Percentiles rank a stretch among this genome's conserved stretches.
Conservation (phyloP, 2,797 vertebrate genomes). For the Smutsia temminckii region DNA sequence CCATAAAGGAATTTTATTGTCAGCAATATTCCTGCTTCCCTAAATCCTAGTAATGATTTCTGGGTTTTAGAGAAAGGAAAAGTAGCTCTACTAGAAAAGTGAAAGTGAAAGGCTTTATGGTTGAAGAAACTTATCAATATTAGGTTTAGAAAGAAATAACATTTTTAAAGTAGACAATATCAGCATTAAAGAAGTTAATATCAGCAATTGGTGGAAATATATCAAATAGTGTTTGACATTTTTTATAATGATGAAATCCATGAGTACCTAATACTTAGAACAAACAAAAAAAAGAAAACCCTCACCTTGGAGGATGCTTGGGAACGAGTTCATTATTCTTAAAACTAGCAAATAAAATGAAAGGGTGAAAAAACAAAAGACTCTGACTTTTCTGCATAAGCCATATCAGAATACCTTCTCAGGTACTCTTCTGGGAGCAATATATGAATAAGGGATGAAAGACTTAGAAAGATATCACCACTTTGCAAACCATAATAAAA, state of each 20-base stretch:
- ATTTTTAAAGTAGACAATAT: background rate
- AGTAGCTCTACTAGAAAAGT: background rate
- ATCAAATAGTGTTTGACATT: background rate
- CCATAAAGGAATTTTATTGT: slow-evolving; percentile 6
- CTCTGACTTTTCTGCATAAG: background rate
- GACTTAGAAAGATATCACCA: background rate
- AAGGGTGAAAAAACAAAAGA: background rate
- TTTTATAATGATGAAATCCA: slow-evolving; percentile 25
- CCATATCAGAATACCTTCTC: background rate
- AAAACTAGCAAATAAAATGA: background rate
- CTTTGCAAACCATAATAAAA: background rate
- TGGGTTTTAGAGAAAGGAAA: slow-evolving; percentile 34
- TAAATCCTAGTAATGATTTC: background rate
- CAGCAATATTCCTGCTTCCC: background rate
- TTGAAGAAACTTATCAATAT: background rate
- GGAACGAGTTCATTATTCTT: background rate
- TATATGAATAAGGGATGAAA: background rate
- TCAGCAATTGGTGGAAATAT: background rate
- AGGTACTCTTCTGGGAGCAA: background rate
- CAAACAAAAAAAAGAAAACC: background rate
- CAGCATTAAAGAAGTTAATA: background rate
- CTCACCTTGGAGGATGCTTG: background rate
- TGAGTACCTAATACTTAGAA: background rate
- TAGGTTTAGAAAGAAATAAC: background rate
- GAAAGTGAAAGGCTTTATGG: background rate